A percentile compares a stretch with the other conserved stretches of the same genome.
These are phyloP conservation scores for Hippocampus mohnikei DNA, from an alignment of 2,113 vertebrate genomes.

Conservation along the genomic window DNA sequence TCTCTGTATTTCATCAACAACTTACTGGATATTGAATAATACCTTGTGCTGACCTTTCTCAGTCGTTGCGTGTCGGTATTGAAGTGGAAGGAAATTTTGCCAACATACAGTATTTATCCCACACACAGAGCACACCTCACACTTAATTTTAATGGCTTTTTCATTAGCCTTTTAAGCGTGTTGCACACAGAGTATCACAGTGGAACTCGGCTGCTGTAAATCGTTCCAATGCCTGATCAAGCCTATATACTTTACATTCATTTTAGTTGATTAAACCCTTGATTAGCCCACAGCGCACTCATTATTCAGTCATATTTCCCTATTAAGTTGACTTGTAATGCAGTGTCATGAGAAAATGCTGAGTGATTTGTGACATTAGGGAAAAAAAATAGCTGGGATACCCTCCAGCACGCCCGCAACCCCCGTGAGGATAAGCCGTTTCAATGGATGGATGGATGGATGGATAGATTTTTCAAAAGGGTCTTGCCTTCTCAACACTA, in stretches of 20 bases:
- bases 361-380: no score
- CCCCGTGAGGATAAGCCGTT: no score
- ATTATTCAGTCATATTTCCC: constrained; percentile 30
- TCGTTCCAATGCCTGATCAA: not conserved
- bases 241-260: constrained; percentile 22
- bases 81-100: constrained; percentile 36
- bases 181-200: constrained; percentile 32
- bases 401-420: no score
- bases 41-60: constrained; percentile 58
- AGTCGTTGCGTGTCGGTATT: constrained; percentile 34
- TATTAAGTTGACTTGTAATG: not conserved
- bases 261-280: constrained; percentile 42
- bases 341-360: not conserved
- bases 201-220: constrained; percentile 25
- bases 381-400: no score
- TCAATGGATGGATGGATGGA: no score
- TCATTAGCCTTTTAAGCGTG: constrained; percentile 61
- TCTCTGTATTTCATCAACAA: constrained; percentile 48
- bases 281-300: constrained; percentile 28
- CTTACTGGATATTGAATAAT: constrained; percentile 50
- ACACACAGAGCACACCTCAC: constrained; percentile 46
- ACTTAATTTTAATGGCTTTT: constrained; percentile 59
- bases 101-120: constrained; percentile 51
- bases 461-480: no score
- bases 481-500: no score